Conservation (phyloP, 1,140 invertebrate species). For the Drosophila athabasca region DNA sequence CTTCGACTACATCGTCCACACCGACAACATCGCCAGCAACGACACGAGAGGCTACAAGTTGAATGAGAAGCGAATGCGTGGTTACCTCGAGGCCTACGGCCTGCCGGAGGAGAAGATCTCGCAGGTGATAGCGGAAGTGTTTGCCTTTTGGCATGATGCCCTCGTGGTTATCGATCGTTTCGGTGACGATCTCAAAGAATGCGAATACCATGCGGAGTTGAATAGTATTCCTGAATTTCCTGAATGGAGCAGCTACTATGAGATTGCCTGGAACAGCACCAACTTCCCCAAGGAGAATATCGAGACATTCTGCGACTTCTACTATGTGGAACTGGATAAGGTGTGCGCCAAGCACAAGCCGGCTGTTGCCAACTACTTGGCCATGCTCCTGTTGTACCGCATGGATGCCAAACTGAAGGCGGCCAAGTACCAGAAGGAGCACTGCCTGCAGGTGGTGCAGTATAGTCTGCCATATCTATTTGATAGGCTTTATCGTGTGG, state of each 20-base stretch:
- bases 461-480: conserved; percentile 42
- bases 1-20: conserved; percentile 70
- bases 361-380: conserved; percentile 72
- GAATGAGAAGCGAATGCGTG: conserved; percentile 64
- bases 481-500: conserved; percentile 55
- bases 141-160: conserved; percentile 64
- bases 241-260: conserved; percentile 57
- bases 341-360: conserved; percentile 54
- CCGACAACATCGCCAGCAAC: conserved; percentile 59
- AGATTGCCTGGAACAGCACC: conserved; percentile 65
- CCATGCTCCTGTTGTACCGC: conserved; percentile 61
- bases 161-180: conserved; percentile 55
- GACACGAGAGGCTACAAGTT: conserved; percentile 55
- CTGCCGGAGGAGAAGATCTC: conserved; percentile 48
- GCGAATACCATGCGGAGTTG: neutral
- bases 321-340: conserved; percentile 58
- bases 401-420: conserved; percentile 64
- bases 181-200: conserved; percentile 48
- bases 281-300: conserved; percentile 12
- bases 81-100: conserved; percentile 52
- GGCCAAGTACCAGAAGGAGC: conserved; percentile 78
- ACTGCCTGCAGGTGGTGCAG: conserved; percentile 49
- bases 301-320: conserved; percentile 47
- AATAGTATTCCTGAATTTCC: conserved; percentile 1
- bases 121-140: conserved; percentile 50